Evolutionary conservation across 2,113 vertebrate species (phyloP).

Genomic region (Laticauda laticaudata): DNA sequence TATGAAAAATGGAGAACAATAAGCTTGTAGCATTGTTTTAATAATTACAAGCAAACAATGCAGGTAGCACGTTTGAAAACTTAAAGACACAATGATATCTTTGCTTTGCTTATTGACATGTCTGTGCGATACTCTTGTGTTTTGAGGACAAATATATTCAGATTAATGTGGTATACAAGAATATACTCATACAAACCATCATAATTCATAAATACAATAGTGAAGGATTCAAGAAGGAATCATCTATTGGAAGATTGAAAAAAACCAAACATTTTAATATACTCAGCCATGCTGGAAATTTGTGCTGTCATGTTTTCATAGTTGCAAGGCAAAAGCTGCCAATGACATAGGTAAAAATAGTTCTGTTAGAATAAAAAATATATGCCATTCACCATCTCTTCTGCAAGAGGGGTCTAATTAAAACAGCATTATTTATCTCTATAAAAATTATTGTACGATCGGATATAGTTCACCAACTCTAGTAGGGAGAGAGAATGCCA

Average conservation of each 20-base stretch:
- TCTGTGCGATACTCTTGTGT: background rate
- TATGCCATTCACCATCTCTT: background rate
- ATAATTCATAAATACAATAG: background rate
- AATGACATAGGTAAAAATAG: background rate
- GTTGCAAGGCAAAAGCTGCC: background rate
- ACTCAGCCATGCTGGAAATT: background rate
- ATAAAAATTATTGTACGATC: background rate
- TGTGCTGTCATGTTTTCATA: background rate
- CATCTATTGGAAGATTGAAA: background rate
- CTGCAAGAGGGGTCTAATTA: background rate
- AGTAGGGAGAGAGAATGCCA: background rate
- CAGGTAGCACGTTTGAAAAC: background rate
- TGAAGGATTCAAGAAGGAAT: background rate
- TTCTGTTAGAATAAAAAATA: background rate
- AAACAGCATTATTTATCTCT: background rate
- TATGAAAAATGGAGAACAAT: background rate
- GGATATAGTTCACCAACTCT: background rate
- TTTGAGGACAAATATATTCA: background rate
- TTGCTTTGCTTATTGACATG: background rate
- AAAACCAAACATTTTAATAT: background rate
- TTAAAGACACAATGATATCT: background rate
- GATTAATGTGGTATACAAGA: background rate
- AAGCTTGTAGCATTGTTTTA: background rate
- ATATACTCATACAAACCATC: background rate
- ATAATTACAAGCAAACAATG: background rate